A percentile compares a stretch with the other conserved stretches of the same genome.
phyloP scores from a whole-genome alignment of 1,140 invertebrate species.

The Meloidogyne chitwoodi region DNA sequence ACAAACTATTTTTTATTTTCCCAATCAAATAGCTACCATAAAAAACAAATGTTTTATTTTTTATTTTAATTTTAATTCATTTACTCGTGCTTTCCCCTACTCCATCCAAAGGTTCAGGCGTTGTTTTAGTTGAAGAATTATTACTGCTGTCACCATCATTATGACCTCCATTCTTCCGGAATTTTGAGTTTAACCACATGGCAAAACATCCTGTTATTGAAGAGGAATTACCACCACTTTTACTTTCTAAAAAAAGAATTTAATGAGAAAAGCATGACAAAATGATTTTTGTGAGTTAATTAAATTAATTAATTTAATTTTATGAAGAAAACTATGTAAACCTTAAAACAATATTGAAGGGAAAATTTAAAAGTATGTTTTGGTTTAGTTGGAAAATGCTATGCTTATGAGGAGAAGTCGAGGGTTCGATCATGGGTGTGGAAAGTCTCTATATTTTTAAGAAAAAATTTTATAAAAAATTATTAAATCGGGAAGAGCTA shows the following conservation, averaged over 20 bases:
- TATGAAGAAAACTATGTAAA: too few relatives aligned
- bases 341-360: too few relatives aligned
- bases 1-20: not conserved
- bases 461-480: too few relatives aligned
- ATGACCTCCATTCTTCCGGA: constrained; percentile 5
- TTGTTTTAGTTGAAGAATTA: not conserved
- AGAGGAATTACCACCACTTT: not conserved
- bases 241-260: not conserved
- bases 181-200: constrained; percentile 2
- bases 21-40: not conserved
- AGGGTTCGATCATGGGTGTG: too few relatives aligned
- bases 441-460: too few relatives aligned
- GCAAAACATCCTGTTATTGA: constrained; percentile 15
- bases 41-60: not conserved
- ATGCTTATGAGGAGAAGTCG: too few relatives aligned
- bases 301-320: not conserved
- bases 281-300: not conserved
- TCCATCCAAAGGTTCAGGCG: not conserved
- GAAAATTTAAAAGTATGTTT: too few relatives aligned
- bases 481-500: too few relatives aligned
- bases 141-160: not conserved
- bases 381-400: too few relatives aligned
- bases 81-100: not conserved
- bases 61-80: not conserved
- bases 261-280: not conserved